Base-by-base conservation (phyloP, 2,797 vertebrate genomes). In the Petrocephalus schoutedeni region DNA sequence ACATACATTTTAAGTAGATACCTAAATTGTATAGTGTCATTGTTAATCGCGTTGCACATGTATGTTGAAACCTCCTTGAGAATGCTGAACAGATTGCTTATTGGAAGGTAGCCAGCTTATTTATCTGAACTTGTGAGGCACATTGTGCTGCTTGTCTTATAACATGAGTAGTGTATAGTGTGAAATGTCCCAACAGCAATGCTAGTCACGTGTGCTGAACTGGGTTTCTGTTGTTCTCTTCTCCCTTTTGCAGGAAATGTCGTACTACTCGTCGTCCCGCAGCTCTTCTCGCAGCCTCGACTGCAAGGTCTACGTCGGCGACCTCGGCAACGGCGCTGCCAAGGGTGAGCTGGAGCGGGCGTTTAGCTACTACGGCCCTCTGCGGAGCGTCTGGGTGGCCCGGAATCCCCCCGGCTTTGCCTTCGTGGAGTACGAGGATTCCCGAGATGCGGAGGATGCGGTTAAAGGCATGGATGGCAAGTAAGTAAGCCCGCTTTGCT, bases 401-500 rank as follows among this genome's bases (percentile, higher is more conserved):
- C 92, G 95, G 86, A 96, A 96, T 90, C 95, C 95, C 0, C 95
- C 95, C 0, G 95, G 95, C 1, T 96, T 96, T n/a, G 95, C 95
- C 84, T 96, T 96, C 23, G 95, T 96, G 19, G 95, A 96, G 92
- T 96, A 95, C 90, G 95, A 96, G 61, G 95, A 96, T 88, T 90
- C 95, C 49, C 93, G 95, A 90, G 95, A 96, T 67, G 95, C 95
- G 74, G 95, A 95, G 88, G 95, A 96, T 89, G 94, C 95, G 9
- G 95, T 95, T 64, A 95, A 95, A 87, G 95, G 95, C 89, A 95
- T 96, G 95, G 95, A 96, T 64, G 95, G 95, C 90, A 96, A 96
- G 95, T 96, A 85, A 94, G 95, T 94, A 1, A 21, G 41, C 23
- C 10, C 56, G 9, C 21, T 58, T 3, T 64, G 6, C n/a, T 19